A percentile compares a stretch with the other conserved stretches of the same genome.
phyloP scores from a whole-genome alignment of 2,113 vertebrate genomes.

The Triplophysa dalaica region DNA sequence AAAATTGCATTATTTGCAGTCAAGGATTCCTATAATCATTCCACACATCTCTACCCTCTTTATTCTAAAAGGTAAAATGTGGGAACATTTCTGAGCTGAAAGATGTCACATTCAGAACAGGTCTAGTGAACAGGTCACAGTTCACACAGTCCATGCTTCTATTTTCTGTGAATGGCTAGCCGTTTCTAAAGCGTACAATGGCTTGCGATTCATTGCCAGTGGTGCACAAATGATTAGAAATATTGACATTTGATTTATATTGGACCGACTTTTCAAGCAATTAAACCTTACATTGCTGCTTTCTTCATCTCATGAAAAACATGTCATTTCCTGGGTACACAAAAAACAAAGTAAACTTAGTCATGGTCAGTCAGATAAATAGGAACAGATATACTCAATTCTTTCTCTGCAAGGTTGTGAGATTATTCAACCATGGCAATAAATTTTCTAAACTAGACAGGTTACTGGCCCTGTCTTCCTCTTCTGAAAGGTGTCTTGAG shows the following conservation, averaged over 20 bases:
- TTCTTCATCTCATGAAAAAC: constrained; percentile 26
- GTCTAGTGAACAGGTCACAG: constrained; percentile 17
- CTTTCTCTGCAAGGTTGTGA: constrained; percentile 30
- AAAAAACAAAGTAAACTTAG: constrained; percentile 8
- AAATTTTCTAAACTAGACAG: constrained; percentile 45
- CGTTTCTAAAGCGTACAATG: neutral
- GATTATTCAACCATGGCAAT: constrained; percentile 46
- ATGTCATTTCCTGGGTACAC: neutral
- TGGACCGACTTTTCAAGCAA: constrained; percentile 7
- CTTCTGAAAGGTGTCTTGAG: constrained; percentile 41
- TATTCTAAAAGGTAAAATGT: constrained; percentile 8
- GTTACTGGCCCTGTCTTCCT: constrained; percentile 26
- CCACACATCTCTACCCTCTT: neutral
- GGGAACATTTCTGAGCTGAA: constrained; percentile 8
- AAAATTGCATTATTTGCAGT: constrained; percentile 10
- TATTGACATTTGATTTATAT: constrained; percentile 20
- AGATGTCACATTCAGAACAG: constrained; percentile 16
- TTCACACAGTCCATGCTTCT: constrained; percentile 14
- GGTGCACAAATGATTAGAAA: constrained; percentile 25
- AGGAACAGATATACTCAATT: constrained; percentile 20
- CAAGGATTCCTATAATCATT: neutral
- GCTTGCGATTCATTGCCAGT: neutral
- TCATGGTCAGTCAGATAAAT: constrained; percentile 30
- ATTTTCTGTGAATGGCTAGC: constrained; percentile 1
- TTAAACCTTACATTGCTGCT: constrained; percentile 20